phyloP scores from a whole-genome alignment of 2,797 vertebrate species.

The Ctenopoma multispine region DNA sequence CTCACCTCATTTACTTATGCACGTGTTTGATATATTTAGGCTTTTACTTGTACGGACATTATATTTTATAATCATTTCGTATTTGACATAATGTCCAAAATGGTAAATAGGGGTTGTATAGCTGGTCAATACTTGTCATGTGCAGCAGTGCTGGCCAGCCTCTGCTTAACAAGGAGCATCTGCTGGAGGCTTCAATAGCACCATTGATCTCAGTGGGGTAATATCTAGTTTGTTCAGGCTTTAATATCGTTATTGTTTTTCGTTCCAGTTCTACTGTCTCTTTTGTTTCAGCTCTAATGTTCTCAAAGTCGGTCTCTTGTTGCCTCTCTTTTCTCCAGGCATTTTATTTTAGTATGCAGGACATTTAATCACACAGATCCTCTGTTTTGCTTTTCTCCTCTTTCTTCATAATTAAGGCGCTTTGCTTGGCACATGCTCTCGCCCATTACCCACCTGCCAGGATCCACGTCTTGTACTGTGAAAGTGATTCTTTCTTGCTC shows the following conservation, averaged over 20 bases:
- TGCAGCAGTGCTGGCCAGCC: conserved; percentile 17
- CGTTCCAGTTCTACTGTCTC: conserved; percentile 1
- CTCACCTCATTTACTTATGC: conserved; percentile 43
- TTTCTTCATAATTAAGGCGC: conserved; percentile 25
- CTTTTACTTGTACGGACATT: conserved; percentile 32
- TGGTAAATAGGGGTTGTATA: conserved; percentile 44
- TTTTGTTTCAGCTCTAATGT: conserved; percentile 34
- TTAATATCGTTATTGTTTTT: conserved; percentile 45
- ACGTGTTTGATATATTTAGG: conserved; percentile 26
- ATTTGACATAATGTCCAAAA: conserved; percentile 49
- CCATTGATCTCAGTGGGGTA: conserved; percentile 58
- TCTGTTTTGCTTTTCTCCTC: conserved; percentile 1
- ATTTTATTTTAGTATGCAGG: conserved; percentile 47
- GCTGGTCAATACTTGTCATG: conserved; percentile 59
- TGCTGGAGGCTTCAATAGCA: conserved; percentile 52
- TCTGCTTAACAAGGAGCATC: conserved; percentile 56
- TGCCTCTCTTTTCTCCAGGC: conserved; percentile 26
- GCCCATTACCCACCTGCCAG: conserved; percentile 20
- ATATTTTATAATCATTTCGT: conserved; percentile 45
- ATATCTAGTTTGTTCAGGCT: conserved; percentile 51
- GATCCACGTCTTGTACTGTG: conserved; percentile 7
- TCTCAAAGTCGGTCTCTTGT: conserved; percentile 31
- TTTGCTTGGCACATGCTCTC: conserved; percentile 29
- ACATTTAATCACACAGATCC: conserved; percentile 18
- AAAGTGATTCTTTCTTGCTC: conserved; percentile 11